Base-by-base conservation (phyloP, 1,140 invertebrate species). In the Drosophila auraria region DNA sequence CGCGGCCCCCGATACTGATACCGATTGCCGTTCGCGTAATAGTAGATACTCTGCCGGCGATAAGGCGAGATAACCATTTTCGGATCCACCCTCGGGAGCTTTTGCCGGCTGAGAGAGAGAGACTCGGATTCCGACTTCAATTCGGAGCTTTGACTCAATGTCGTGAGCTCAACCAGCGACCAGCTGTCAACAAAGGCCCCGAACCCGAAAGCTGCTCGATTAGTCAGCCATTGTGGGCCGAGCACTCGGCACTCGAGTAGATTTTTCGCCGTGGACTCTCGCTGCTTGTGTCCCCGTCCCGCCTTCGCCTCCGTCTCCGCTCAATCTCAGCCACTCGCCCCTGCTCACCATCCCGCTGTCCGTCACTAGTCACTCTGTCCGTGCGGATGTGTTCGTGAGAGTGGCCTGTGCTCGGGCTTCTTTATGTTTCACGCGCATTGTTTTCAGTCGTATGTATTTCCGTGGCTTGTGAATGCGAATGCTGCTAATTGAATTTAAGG, bases 401-500 rank as follows among this genome's bases (percentile, higher is more conserved):
- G 25, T 42, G 42, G 58, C 33, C 33, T 57, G 45, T 54, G 51
- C 58, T 54, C 47, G 47, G 51, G 71, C 74, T 59, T 49, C 50
- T 77, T 51, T 64, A 27, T 77, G 64, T 40, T 70, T 53, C 51
- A 62, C 63, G 49, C 42, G 60, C 70, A 65, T 84, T 83, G 73
- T 81, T 72, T 78, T 76, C 64, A 51, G 51, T 69, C 47, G 45
- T 54, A 40, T 47, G 54, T 62, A 59, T 49, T 74, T 68, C 53
- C 70, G 53, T 40, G 58, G 27, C 58, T 30, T 38, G 59, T 40
- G 56, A 77, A 68, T 77, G n/a, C 50, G 56, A 77, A 68, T 77
- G n/a, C 50, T 71, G 58, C 69, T 78, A 87, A 80, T 83, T 80
- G 53, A 89, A 83, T 87, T 89, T 70, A 62, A 76, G 44, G 53